Evolutionary conservation across 2,888 invertebrate species (phyloP).

Genomic region (Drosophila setosimentum): DNA sequence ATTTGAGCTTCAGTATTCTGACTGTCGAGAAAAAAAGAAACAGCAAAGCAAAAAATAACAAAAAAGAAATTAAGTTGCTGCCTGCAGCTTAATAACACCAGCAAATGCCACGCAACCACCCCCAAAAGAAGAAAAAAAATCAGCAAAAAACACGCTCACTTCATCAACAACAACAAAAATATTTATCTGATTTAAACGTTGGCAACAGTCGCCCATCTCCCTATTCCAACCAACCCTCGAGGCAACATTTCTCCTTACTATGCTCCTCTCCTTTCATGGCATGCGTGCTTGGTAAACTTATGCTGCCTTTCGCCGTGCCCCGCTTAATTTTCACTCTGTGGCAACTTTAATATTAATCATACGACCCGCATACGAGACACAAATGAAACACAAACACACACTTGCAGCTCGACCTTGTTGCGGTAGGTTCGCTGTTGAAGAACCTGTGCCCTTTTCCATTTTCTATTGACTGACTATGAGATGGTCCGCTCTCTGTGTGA

Average conservation of each 20-base stretch:
- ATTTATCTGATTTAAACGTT: slow-evolving; percentile 78
- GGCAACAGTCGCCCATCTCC: slow-evolving; percentile 50
- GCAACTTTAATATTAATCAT: slow-evolving; percentile 79
- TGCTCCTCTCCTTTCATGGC: not conserved
- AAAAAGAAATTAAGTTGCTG: slow-evolving; percentile 78
- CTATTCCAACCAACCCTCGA: not conserved
- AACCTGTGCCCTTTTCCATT: slow-evolving; percentile 15
- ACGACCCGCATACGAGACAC: slow-evolving; percentile 65
- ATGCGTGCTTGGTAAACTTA: slow-evolving; percentile 61
- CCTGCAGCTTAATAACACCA: slow-evolving; percentile 75
- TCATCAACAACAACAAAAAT: slow-evolving; percentile 33
- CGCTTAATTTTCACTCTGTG: slow-evolving; percentile 72
- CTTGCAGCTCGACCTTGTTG: slow-evolving; percentile 33
- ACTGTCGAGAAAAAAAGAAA: slow-evolving; percentile 21
- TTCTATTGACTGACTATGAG: slow-evolving; percentile 49
- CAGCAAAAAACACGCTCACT: slow-evolving; percentile 29
- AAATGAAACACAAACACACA: slow-evolving; percentile 41
- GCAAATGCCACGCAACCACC: slow-evolving; percentile 51
- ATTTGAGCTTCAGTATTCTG: slow-evolving; percentile 55
- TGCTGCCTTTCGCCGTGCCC: slow-evolving; percentile 58
- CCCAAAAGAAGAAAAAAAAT: slow-evolving; percentile 8
- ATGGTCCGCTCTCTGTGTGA: slow-evolving; percentile 4
- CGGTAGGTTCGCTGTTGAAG: slow-evolving; percentile 41
- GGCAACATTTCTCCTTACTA: slow-evolving; percentile 45
- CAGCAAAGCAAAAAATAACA: slow-evolving; percentile 25